phyloP scores from a whole-genome alignment of 2,113 vertebrate genomes.

The Prionailurus viverrinus region DNA sequence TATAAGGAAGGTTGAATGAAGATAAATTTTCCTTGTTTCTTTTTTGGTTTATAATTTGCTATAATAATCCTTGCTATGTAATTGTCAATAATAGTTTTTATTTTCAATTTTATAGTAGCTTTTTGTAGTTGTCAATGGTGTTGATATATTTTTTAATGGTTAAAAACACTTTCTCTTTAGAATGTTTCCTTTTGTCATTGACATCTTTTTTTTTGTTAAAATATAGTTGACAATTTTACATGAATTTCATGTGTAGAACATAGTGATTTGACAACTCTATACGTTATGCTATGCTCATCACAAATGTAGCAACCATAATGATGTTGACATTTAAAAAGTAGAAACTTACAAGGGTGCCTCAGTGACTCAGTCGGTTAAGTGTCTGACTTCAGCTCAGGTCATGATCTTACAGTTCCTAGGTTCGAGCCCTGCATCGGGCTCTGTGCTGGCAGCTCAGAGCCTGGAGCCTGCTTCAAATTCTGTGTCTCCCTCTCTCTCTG shows the following conservation, averaged over 20 bases:
- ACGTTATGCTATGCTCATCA: too few relatives aligned
- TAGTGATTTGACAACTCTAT: too few relatives aligned
- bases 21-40: background rate
- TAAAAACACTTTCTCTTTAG: background rate
- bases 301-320: background rate
- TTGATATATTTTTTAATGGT: background rate
- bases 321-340: background rate
- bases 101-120: conserved; percentile 8
- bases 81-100: background rate
- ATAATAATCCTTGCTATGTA: background rate
- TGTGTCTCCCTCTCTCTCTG: too few relatives aligned
- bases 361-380: too few relatives aligned
- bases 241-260: too few relatives aligned
- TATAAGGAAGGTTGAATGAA: background rate
- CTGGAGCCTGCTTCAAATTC: too few relatives aligned
- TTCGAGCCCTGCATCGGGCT: too few relatives aligned
- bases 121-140: background rate
- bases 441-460: too few relatives aligned
- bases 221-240: too few relatives aligned
- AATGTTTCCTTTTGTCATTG: background rate
- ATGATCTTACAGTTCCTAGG: too few relatives aligned
- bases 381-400: too few relatives aligned
- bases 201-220: too few relatives aligned
- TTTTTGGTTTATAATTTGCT: background rate
- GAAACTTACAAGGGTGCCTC: background rate